Percentiles rank a stretch among this genome's conserved stretches.
Evolutionary conservation across 2,797 vertebrate genomes (phyloP).

Genomic region (Sebastes itinus): DNA sequence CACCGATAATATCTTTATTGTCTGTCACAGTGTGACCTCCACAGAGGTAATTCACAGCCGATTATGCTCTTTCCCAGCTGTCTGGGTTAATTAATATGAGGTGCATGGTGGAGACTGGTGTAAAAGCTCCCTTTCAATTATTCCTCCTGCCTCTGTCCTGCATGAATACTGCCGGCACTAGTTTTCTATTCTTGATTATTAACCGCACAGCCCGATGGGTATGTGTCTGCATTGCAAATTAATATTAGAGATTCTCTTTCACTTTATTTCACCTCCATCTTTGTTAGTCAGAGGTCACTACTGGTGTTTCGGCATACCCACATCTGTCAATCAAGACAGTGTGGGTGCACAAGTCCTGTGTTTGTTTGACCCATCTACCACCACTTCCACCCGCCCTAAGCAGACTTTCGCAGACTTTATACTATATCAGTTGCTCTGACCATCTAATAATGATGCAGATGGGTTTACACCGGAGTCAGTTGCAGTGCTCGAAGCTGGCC

Average conservation of each 20-base stretch:
- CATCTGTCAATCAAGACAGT: not conserved
- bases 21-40: constrained; percentile 60
- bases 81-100: constrained; percentile 59
- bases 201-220: not conserved
- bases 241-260: not conserved
- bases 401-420: too few relatives aligned
- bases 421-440: too few relatives aligned
- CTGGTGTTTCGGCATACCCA: not conserved
- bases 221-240: not conserved
- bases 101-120: constrained; percentile 5
- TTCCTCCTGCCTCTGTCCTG: constrained; percentile 23
- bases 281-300: not conserved
- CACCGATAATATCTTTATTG: constrained; percentile 54
- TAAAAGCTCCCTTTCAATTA: constrained; percentile 30
- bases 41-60: constrained; percentile 42
- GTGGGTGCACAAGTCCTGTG: not conserved
- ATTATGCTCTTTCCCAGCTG: constrained; percentile 65
- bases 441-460: too few relatives aligned
- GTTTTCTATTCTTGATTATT: not conserved
- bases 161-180: not conserved
- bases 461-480: too few relatives aligned
- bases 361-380: too few relatives aligned
- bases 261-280: not conserved
- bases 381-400: too few relatives aligned
- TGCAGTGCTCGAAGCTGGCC: too few relatives aligned